Evolutionary conservation across 2,888 invertebrate species (phyloP).

Genomic region (Mesoligia furuncula): DNA sequence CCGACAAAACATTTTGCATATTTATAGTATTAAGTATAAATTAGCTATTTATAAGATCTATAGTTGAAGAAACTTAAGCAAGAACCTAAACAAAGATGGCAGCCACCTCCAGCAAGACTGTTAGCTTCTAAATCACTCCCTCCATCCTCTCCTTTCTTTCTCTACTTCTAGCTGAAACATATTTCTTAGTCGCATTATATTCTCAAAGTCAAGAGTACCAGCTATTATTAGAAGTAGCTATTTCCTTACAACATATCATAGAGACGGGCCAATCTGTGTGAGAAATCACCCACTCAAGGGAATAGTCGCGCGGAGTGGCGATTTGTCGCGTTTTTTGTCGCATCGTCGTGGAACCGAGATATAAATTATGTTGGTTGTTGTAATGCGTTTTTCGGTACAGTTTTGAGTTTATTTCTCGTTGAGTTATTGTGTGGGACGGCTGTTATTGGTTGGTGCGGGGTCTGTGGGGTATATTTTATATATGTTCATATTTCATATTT

Average conservation of each 20-base stretch:
- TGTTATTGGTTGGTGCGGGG: constrained; percentile 15
- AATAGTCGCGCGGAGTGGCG: constrained; percentile 69
- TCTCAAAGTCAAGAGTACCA: constrained; percentile 51
- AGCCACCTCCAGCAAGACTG: background rate
- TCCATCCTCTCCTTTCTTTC: background rate
- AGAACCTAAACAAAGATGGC: background rate
- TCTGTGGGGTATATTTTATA: constrained; percentile 23
- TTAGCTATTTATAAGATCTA: background rate
- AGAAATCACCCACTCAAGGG: constrained; percentile 67
- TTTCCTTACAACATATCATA: constrained; percentile 62
- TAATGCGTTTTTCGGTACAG: constrained; percentile 57
- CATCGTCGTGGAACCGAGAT: constrained; percentile 60
- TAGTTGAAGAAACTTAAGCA: background rate
- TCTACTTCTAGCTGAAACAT: constrained; percentile 23
- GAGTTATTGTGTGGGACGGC: constrained; percentile 35
- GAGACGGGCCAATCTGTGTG: constrained; percentile 68
- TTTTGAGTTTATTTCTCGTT: constrained; percentile 55
- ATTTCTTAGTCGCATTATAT: constrained; percentile 53
- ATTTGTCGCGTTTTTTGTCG: constrained; percentile 76
- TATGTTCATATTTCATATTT: constrained; percentile 19
- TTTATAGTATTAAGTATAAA: background rate
- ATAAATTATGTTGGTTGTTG: constrained; percentile 58
- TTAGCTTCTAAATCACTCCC: background rate
- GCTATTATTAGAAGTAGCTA: constrained; percentile 54
- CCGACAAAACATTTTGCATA: background rate